Percentiles rank a stretch among this genome's conserved stretches.
Evolutionary conservation across 2,888 invertebrate species (phyloP).

Genomic region (Nysson spinosus): DNA sequence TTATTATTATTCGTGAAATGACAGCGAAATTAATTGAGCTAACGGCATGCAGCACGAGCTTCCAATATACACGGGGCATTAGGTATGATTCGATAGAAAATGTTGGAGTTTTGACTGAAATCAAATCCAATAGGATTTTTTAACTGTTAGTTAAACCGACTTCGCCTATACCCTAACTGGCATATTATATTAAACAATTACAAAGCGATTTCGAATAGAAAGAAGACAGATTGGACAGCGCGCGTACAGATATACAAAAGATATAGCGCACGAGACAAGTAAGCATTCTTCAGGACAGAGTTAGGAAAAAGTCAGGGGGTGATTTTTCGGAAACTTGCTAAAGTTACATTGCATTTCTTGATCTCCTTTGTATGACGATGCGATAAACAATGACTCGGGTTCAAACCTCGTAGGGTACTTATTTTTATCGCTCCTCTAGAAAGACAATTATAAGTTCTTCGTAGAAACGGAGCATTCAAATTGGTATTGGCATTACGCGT

Average conservation of each 20-base stretch:
- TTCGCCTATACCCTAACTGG: conserved; percentile 38
- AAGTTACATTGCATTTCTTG: conserved; percentile 39
- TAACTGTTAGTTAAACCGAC: conserved; percentile 22
- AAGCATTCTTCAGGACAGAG: conserved; percentile 61
- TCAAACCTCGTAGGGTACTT: conserved; percentile 55
- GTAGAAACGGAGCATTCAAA: conserved; percentile 18
- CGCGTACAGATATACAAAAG: conserved; percentile 38
- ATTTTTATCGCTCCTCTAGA: conserved; percentile 3
- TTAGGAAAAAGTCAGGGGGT: conserved; percentile 57
- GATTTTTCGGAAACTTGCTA: conserved; percentile 36
- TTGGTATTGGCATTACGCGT: conserved; percentile 28
- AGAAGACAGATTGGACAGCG: conserved; percentile 28
- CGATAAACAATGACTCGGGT: conserved; percentile 43
- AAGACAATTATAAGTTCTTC: conserved; percentile 5
- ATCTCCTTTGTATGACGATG: conserved; percentile 31
- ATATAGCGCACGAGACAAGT: conserved; percentile 34
- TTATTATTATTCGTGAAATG: conserved; percentile 20
- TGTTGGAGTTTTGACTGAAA: conserved; percentile 25
- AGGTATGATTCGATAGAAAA: conserved; percentile 39
- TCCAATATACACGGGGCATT: conserved; percentile 35
- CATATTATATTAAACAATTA: conserved; percentile 30
- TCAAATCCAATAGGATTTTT: no score
- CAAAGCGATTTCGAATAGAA: conserved; percentile 30
- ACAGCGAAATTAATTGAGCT: conserved; percentile 34
- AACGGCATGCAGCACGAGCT: conserved; percentile 49